phyloP scores from a whole-genome alignment of 2,888 invertebrate genomes.

The Chrysolina oricalcia region DNA sequence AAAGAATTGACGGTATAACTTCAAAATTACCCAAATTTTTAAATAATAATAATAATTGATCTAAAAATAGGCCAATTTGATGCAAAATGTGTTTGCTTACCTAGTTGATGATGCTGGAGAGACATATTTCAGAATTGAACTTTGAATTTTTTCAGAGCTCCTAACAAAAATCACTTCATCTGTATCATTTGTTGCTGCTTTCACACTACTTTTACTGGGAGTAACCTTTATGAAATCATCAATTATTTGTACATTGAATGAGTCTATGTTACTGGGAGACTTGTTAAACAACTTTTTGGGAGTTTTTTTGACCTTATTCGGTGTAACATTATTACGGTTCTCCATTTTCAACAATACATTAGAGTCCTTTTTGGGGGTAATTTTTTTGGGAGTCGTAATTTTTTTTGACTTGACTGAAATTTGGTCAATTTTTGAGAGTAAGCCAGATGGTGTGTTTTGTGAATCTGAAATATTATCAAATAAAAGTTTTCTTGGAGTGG shows the following conservation, averaged over 20 bases:
- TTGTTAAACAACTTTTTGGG: conserved; percentile 65
- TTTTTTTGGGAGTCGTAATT: background rate
- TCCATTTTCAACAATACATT: background rate
- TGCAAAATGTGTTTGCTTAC: background rate
- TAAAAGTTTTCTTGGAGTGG: conserved; percentile 45
- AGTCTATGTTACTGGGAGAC: conserved; percentile 62
- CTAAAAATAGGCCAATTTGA: background rate
- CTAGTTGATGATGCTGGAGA: conserved; percentile 55
- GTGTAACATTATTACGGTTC: conserved; percentile 35
- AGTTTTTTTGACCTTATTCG: conserved; percentile 44
- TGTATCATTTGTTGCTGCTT: conserved; percentile 28
- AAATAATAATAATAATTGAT: background rate
- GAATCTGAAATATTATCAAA: conserved; percentile 29
- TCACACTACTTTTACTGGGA: conserved; percentile 62
- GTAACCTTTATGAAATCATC: conserved; percentile 66
- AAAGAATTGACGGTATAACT: too few species aligned
- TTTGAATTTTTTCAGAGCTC: conserved; percentile 56
- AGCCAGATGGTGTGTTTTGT: background rate
- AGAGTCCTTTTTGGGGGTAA: conserved; percentile 25
- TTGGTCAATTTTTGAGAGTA: conserved; percentile 33
- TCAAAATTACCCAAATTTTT: background rate
- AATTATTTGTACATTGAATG: conserved; percentile 66
- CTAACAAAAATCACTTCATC: conserved; percentile 40
- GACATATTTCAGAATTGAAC: conserved; percentile 58
- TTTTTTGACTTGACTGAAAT: background rate